Conservation (phyloP, 2,113 vertebrate species). For the Motacilla tschutschensis region DNA sequence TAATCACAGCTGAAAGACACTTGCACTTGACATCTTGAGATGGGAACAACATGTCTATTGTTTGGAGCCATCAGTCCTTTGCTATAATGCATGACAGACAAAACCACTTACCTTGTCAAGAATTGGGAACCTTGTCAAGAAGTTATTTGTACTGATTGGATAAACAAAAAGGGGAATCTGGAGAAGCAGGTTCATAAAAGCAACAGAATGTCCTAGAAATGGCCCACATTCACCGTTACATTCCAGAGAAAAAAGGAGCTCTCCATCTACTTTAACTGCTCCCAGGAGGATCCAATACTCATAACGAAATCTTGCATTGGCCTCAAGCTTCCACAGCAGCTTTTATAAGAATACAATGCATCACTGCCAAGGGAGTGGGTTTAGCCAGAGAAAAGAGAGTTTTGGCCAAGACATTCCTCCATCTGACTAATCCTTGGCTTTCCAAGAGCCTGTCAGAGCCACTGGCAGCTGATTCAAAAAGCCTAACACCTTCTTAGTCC, state of each 20-base stretch:
- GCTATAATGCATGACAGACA: slow-evolving; percentile 3
- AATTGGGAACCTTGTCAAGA: slow-evolving; percentile 18
- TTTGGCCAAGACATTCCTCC: slow-evolving; percentile 52
- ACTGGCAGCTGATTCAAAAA: slow-evolving; percentile 43
- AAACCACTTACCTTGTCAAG: slow-evolving; percentile 42
- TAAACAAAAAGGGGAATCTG: slow-evolving; percentile 18
- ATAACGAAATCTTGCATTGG: slow-evolving; percentile 12
- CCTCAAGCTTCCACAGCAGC: slow-evolving; percentile 52
- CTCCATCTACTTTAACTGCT: slow-evolving; percentile 22
- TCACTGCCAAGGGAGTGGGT: background rate
- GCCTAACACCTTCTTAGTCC: slow-evolving; percentile 47
- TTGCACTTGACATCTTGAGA: slow-evolving; percentile 22
- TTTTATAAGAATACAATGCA: slow-evolving; percentile 8
- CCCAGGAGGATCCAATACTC: slow-evolving; percentile 5
- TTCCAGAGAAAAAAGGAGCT: slow-evolving; percentile 42
- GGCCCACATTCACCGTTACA: background rate
- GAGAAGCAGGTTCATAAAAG: slow-evolving; percentile 9
- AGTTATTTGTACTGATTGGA: slow-evolving; percentile 1
- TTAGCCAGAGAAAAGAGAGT: slow-evolving; percentile 49
- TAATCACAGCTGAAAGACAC: slow-evolving; percentile 29
- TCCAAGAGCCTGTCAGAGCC: slow-evolving; percentile 36
- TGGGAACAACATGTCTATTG: slow-evolving; percentile 26
- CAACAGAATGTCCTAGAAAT: slow-evolving; percentile 25
- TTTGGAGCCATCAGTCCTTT: slow-evolving; percentile 10
- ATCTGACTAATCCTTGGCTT: slow-evolving; percentile 58